Base-by-base conservation (phyloP, 2,888 invertebrate genomes). In the Philereme vetulata region DNA sequence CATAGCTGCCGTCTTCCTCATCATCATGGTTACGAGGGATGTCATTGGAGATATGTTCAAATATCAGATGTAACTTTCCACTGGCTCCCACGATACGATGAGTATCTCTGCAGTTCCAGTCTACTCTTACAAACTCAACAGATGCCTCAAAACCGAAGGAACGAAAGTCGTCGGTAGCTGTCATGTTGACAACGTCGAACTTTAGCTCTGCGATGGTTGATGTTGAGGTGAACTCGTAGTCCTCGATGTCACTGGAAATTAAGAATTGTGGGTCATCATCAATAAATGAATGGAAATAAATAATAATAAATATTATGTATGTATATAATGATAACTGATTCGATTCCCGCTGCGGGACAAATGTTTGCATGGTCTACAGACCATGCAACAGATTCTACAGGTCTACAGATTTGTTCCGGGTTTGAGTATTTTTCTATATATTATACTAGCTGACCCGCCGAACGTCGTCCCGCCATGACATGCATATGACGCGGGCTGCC, bases 101-200 rank as follows among this genome's bases (percentile, higher is more conserved):
- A 49, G 95, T 94, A 68, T 94, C 94, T 62, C 94, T 93, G 77
- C 97, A 97, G 33, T 93, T 93, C 0, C 94, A 93, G n/a, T 94
- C 94, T 48, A 94, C 90, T 74, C 95, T 94, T 8, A 97, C 93
- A 73, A 97, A 97, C 80, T 97, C 97, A 85, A 96, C 97, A 45
- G 94, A 94, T 5, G 96, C 97, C 82, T 97, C 97, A 83, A 98
- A 97, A 77, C 95, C 96, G 69, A 97, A 94, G 50, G 95, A 95
- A 60, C 96, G 94, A 81, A 97, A 97, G 91, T 98, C 97, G 77
- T 98, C 97, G 11, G 96, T 90, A 1, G 97, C 95, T 65, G 96
- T 94, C 98, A 98, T 97, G 72, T 95, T 95, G 58, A 94, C 93
- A 10, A 97, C 96, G 68, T 95, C 95, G 77, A 98, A 97, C 74